These are phyloP conservation scores for Pionites leucogaster DNA, from an alignment of 2,113 vertebrate species.

Conservation along the genomic window DNA sequence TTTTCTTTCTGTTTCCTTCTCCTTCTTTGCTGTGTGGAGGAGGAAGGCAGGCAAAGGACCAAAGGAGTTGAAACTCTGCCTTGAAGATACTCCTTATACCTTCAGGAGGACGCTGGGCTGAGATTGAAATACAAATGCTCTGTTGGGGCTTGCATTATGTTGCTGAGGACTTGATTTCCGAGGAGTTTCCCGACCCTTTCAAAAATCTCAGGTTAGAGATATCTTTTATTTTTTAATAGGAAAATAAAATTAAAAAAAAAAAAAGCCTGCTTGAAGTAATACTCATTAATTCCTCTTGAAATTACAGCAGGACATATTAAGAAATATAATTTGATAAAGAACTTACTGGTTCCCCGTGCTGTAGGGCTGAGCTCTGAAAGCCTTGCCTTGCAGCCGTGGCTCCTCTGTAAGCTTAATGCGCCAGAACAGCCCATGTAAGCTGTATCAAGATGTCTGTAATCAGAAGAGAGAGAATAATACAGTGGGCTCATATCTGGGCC, in stretches of 20 bases:
- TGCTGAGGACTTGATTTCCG: not conserved
- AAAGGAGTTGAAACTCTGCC: not conserved
- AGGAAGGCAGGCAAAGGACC: not conserved
- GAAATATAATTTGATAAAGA: not conserved
- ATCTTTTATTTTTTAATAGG: not conserved
- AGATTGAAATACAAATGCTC: not conserved
- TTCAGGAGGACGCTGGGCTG: not conserved
- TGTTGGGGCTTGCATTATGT: not conserved
- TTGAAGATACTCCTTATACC: not conserved
- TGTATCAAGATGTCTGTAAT: accelerated
- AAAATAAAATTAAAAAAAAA: too few relatives aligned
- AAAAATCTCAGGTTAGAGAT: not conserved
- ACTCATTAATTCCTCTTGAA: not conserved
- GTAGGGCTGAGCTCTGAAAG: not conserved
- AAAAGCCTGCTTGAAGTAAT: not conserved
- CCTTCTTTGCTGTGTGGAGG: not conserved
- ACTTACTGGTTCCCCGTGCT: not conserved
- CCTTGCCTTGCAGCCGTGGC: not conserved
- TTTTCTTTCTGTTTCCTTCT: not conserved
- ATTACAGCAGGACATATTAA: not conserved
- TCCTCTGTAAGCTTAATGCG: not conserved
- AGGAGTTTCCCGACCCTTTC: not conserved
- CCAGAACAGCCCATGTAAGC: not conserved
- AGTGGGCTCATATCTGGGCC: not conserved
- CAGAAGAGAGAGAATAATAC: not conserved